phyloP scores from a whole-genome alignment of 2,797 vertebrate genomes.

The Premnoplex brunnescens region DNA sequence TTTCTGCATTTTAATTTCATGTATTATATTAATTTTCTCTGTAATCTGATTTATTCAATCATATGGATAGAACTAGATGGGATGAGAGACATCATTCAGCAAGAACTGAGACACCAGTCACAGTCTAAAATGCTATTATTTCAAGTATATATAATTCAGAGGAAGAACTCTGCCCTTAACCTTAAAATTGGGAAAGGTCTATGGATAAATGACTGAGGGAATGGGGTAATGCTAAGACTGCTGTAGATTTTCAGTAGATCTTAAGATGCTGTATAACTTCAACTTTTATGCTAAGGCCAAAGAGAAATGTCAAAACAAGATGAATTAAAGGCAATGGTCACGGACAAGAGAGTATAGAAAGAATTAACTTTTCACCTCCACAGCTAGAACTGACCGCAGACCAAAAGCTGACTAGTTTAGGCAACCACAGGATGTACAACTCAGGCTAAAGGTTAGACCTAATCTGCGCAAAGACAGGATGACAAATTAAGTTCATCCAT shows the following conservation, averaged over 20 bases:
- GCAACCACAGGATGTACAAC: constrained; percentile 30
- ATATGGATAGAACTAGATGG: neutral
- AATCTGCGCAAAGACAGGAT: constrained; percentile 26
- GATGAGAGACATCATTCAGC: accelerated
- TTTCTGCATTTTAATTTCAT: neutral
- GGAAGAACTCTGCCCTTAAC: neutral
- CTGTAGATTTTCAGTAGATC: neutral
- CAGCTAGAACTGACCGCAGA: constrained; percentile 9
- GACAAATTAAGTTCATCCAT: constrained; percentile 17
- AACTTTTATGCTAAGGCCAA: neutral
- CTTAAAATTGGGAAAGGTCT: neutral
- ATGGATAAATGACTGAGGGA: neutral
- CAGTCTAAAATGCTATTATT: neutral
- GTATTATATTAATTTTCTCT: neutral
- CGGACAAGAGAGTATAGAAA: constrained; percentile 3
- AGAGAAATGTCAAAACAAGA: constrained; percentile 14
- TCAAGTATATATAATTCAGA: neutral
- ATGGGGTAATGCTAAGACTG: neutral
- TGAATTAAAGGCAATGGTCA: constrained; percentile 35
- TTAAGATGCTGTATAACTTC: neutral
- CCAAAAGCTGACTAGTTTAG: constrained; percentile 12
- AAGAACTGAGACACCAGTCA: neutral
- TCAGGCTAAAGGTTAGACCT: constrained; percentile 17
- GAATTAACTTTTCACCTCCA: constrained; percentile 31
- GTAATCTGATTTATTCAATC: neutral